Conservation (phyloP, 1,140 invertebrate genomes). For the Pomacea maculata region DNA sequence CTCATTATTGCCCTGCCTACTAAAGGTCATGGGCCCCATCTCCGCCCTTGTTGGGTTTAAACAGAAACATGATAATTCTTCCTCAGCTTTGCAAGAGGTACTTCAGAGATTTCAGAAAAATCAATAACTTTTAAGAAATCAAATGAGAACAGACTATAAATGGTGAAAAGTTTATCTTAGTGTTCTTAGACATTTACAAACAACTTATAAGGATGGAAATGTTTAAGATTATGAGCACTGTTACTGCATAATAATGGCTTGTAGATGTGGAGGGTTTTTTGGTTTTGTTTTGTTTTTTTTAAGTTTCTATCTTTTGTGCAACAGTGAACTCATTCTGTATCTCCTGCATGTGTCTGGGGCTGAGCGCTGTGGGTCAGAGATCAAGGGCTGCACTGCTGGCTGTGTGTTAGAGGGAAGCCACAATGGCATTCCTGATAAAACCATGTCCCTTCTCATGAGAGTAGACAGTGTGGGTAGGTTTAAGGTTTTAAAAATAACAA, state of each 20-base stretch:
- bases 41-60: no score
- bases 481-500: no score
- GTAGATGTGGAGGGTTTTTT: neutral
- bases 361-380: conserved; percentile 72
- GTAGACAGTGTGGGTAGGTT: conserved; percentile 49
- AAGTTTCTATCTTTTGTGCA: conserved; percentile 21
- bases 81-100: no score
- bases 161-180: no score
- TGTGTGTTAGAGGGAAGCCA: conserved; percentile 65
- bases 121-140: no score
- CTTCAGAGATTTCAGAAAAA: no score
- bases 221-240: neutral
- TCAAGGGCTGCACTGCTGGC: conserved; percentile 70
- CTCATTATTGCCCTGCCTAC: no score
- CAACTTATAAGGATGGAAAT: no score
- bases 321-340: conserved; percentile 76
- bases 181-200: no score
- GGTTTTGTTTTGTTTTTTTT: neutral
- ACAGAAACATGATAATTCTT: no score
- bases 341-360: conserved; percentile 87
- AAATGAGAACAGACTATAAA: no score
- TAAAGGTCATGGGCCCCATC: no score
- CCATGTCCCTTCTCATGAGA: conserved; percentile 38
- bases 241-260: neutral
- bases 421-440: conserved; percentile 64